Evolutionary conservation across 2,888 invertebrate species (phyloP), one percentile per base, ranked within the genome.

Genomic region (Aphodius granarius): DNA sequence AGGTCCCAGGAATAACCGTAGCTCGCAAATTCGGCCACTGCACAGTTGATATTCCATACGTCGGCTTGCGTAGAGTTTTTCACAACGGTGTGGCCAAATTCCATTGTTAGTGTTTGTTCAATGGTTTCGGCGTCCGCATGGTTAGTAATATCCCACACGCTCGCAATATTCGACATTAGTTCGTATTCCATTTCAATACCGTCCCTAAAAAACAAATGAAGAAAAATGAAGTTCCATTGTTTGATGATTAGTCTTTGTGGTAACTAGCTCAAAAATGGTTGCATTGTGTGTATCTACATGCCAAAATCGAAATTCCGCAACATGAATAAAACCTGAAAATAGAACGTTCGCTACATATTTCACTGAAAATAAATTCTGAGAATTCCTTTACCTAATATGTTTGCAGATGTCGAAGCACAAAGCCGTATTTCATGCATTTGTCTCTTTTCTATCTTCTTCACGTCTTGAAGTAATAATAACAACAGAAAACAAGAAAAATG

Each of bases 121-220:
- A 88, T 88, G 0, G 86, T 85, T 86, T 87, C 63, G 83, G 77
- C 73, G 20, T 73, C 75, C 64, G 73, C 74, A 43, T 75, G 80
- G 23, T 79, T 21, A 80, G 81, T 77, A n/a, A 83, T 80, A 66
- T 86, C 78, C 75, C 87, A 86, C 13, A 89, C 86, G 16, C 86
- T 85, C 6, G 89, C 85, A 6, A 90, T 89, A 77, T 90, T 90
- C 0, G 94, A 93, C 75, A 91, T 89, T 73, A 93, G 88, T 81
- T 89, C 89, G 85, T 92, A 93, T 84, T 93, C 91, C 82, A 92
- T 86, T 83, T 92, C 92, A n/a, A 89, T 89, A 0, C 92, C 92
- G 81, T 90, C 91, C 84, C 93, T 93, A 84, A 20, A 73, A 74
- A 66, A 76, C 71, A 20, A 63, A 43, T 62, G 19, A 62, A 62